These are phyloP conservation scores for Sebastes minor DNA, from an alignment of 2,797 vertebrate species.

Conservation along the genomic window DNA sequence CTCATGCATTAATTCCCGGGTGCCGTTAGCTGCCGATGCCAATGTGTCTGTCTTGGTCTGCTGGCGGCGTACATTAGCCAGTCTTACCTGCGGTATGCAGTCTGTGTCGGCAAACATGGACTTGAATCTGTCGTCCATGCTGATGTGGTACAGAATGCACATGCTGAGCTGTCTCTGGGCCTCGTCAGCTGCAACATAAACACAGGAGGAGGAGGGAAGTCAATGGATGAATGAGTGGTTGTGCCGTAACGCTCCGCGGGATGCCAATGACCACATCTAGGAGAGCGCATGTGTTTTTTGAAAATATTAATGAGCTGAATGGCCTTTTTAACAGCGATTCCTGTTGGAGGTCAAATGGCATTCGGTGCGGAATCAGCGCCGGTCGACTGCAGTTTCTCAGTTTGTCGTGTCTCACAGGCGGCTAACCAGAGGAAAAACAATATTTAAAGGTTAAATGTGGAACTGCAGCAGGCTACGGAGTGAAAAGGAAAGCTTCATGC, in stretches of 20 bases:
- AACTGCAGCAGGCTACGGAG: neutral
- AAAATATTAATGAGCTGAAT: constrained; percentile 63
- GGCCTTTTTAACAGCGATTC: constrained; percentile 38
- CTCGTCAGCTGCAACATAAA: constrained; percentile 88
- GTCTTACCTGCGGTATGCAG: constrained; percentile 93
- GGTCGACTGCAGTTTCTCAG: constrained; percentile 37
- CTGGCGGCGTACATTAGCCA: constrained; percentile 56
- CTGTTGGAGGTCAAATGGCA: constrained; percentile 21
- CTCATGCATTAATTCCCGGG: constrained; percentile 43
- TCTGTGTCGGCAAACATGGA: constrained; percentile 94
- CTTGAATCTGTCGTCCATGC: constrained; percentile 92
- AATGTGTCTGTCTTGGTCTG: constrained; percentile 42
- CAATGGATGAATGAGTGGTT: constrained; percentile 65
- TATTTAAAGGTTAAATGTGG: neutral
- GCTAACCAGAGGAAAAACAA: constrained; percentile 6
- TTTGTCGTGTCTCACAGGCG: neutral
- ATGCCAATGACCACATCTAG: constrained; percentile 66
- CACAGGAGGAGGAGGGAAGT: constrained; percentile 55
- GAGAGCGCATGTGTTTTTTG: constrained; percentile 29
- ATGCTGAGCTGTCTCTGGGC: constrained; percentile 91
- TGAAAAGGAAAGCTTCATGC: neutral
- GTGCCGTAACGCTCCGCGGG: constrained; percentile 45
- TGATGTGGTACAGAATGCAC: constrained; percentile 96
- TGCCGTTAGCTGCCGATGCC: constrained; percentile 46
- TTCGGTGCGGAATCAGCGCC: constrained; percentile 9